Evolutionary conservation across 2,797 vertebrate genomes (phyloP).

Genomic region (Hyperoplus immaculatus): DNA sequence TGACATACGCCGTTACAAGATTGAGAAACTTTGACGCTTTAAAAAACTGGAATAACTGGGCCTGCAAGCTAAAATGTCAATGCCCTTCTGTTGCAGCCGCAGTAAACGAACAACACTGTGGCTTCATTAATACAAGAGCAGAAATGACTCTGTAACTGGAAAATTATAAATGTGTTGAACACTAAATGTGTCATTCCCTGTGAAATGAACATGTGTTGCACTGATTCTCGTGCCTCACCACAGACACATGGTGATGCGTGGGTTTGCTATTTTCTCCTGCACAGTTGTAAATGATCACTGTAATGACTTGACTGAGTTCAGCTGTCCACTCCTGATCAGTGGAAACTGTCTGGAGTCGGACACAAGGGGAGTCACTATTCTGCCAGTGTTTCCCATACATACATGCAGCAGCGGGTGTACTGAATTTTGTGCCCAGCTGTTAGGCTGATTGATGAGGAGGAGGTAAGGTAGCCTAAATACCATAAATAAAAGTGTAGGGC

Average conservation of each 20-base stretch:
- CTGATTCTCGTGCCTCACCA: constrained; percentile 2
- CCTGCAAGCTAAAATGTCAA: not conserved
- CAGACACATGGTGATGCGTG: not conserved
- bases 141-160: not conserved
- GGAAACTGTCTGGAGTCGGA: not conserved
- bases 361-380: not conserved
- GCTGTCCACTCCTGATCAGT: not conserved
- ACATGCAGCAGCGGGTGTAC: too few species aligned
- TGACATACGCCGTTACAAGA: not conserved
- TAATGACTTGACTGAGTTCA: not conserved
- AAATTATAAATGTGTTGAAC: not conserved
- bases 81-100: not conserved
- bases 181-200: not conserved
- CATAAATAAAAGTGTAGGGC: too few species aligned
- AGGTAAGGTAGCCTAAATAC: too few species aligned
- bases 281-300: not conserved
- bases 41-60: not conserved
- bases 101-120: not conserved
- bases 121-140: not conserved
- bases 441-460: too few species aligned
- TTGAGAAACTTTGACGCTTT: not conserved
- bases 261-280: not conserved
- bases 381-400: too few species aligned
- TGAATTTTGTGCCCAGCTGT: too few species aligned
- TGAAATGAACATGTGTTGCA: not conserved